Percentiles rank a stretch among this genome's conserved stretches.
Conservation (phyloP, 2,113 vertebrate genomes). For the Nannospalax galili region DNA sequence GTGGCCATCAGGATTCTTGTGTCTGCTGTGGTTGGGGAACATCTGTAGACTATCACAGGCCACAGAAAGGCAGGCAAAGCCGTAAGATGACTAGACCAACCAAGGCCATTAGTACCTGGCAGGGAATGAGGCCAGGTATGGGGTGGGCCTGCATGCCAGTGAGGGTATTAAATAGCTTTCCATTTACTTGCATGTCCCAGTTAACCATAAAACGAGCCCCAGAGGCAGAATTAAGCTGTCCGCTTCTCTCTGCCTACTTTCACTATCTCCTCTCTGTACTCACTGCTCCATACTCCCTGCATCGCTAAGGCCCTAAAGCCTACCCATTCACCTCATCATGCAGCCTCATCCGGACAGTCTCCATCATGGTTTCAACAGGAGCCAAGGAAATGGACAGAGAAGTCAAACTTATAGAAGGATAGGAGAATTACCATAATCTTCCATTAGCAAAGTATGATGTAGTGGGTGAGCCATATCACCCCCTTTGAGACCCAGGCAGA, state of each 20-base stretch:
- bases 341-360: background rate
- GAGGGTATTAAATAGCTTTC: constrained; percentile 21
- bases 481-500: background rate
- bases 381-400: background rate
- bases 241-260: background rate
- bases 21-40: background rate
- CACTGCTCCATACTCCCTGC: background rate
- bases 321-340: background rate
- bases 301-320: rapidly evolving
- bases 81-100: background rate
- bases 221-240: constrained; percentile 59
- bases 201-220: constrained; percentile 65
- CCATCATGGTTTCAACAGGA: background rate
- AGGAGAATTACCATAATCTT: rapidly evolving
- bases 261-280: background rate
- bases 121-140: constrained; percentile 45
- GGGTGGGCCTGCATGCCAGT: background rate
- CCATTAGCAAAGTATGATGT: background rate
- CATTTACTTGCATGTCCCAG: constrained; percentile 65
- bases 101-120: constrained; percentile 36
- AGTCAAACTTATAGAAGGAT: background rate
- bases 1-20: background rate
- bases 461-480: background rate
- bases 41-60: background rate
- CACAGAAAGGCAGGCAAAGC: background rate